These are phyloP conservation scores for Discoglossus pictus DNA, from an alignment of 2,797 vertebrate species.

Conservation along the genomic window DNA sequence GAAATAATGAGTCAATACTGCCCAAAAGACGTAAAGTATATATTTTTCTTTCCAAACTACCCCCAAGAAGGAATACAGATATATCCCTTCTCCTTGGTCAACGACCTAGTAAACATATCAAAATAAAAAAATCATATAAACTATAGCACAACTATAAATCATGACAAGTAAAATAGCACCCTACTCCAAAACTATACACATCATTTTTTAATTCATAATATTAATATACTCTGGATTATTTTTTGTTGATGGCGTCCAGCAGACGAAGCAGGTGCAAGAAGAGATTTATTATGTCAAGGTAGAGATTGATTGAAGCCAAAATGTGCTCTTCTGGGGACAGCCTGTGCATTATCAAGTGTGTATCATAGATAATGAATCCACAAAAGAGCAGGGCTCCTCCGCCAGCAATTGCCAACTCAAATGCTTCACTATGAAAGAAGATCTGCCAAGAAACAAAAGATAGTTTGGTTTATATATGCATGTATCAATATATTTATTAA, in stretches of 20 bases:
- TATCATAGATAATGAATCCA: conserved; percentile 94
- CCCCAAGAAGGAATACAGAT: too few relatives aligned
- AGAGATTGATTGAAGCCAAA: conserved; percentile 90
- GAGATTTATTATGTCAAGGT: conserved; percentile 92
- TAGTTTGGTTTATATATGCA: too few relatives aligned
- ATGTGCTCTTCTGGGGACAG: conserved; percentile 95
- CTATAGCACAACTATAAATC: too few relatives aligned
- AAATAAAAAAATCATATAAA: too few relatives aligned
- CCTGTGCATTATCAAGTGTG: conserved; percentile 88
- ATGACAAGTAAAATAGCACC: too few relatives aligned
- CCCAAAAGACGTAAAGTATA: too few relatives aligned
- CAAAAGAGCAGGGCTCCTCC: conserved; percentile 90
- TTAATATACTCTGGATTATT: conserved; percentile 65
- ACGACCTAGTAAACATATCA: too few relatives aligned
- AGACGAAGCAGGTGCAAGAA: conserved; percentile 87
- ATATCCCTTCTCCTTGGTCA: too few relatives aligned
- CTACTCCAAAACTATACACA: too few relatives aligned
- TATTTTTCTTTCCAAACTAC: too few relatives aligned
- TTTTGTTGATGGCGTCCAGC: conserved; percentile 87
- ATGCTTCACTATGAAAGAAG: conserved; percentile 80
- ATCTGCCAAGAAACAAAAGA: conserved; percentile 73
- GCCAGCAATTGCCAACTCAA: conserved; percentile 79
- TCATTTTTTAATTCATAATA: background rate
- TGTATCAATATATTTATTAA: too few relatives aligned
- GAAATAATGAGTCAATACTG: too few relatives aligned